These are phyloP conservation scores for Nymphicus hollandicus DNA, from an alignment of 2,113 vertebrate species.

Conservation along the genomic window DNA sequence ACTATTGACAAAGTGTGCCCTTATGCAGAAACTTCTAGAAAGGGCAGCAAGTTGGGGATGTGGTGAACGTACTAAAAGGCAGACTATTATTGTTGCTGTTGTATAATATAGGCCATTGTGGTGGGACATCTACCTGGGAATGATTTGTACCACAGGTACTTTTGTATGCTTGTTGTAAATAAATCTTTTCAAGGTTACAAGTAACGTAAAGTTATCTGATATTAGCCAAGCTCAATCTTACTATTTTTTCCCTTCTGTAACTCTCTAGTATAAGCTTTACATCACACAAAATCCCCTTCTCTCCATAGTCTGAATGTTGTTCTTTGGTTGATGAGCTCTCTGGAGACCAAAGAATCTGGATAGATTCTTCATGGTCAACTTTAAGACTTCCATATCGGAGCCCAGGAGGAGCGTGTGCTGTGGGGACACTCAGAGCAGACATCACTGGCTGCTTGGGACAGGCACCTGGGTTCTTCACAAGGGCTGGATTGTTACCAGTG, in stretches of 20 bases:
- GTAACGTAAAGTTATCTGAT: background rate
- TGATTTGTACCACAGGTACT: background rate
- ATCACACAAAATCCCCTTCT: background rate
- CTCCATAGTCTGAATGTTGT: background rate
- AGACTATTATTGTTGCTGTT: background rate
- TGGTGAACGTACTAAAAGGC: background rate
- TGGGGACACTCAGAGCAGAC: background rate
- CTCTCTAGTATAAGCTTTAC: background rate
- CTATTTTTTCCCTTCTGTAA: background rate
- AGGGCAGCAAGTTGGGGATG: background rate
- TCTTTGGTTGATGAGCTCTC: background rate
- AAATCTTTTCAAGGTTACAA: background rate
- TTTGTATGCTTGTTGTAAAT: background rate
- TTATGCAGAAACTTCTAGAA: background rate
- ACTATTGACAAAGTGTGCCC: background rate
- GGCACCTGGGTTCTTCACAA: background rate
- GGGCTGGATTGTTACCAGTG: background rate
- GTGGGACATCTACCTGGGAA: background rate
- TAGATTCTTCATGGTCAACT: background rate
- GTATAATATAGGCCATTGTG: background rate
- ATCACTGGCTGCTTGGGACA: background rate
- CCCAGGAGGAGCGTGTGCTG: background rate
- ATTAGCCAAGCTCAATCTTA: background rate
- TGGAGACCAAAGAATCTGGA: background rate
- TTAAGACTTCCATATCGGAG: background rate